phyloP scores from a whole-genome alignment of 2,113 vertebrate genomes.

The Megaceryle maxima region DNA sequence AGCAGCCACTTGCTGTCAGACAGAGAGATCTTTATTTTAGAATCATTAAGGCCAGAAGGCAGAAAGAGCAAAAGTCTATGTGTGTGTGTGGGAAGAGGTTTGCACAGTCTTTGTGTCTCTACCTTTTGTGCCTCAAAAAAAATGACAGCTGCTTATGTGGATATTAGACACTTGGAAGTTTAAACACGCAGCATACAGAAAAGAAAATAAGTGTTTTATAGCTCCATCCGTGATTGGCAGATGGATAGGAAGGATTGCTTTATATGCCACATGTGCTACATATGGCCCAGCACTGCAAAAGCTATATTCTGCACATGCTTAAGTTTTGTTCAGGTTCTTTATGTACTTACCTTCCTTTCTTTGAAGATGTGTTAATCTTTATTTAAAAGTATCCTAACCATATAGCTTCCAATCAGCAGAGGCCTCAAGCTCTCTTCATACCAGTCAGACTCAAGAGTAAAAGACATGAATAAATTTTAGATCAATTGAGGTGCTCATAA shows the following conservation, averaged over 20 bases:
- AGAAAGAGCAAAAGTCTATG: not conserved
- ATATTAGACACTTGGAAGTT: not conserved
- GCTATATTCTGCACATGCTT: not conserved
- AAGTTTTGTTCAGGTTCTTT: not conserved
- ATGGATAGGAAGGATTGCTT: not conserved
- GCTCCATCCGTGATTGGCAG: not conserved
- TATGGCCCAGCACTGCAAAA: not conserved
- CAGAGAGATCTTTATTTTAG: slow-evolving; percentile 47
- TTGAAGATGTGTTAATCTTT: not conserved
- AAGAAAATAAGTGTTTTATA: not conserved
- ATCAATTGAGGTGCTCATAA: not conserved
- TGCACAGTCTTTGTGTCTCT: not conserved
- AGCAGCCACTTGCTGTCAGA: slow-evolving; percentile 46
- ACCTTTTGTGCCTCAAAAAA: not conserved
- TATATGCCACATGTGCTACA: not conserved
- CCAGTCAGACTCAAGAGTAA: not conserved
- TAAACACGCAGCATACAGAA: not conserved
- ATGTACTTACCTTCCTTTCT: not conserved
- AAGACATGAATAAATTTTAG: not conserved
- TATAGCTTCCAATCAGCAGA: not conserved
- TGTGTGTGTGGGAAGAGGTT: not conserved
- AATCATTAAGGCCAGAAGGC: slow-evolving; percentile 20
- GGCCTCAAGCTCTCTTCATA: not conserved
- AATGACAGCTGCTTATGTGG: not conserved
- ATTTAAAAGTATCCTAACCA: not conserved